Percentiles rank a stretch among this genome's conserved stretches.
Conservation (phyloP, 2,113 vertebrate species). For the Girardinichthys multiradiatus region DNA sequence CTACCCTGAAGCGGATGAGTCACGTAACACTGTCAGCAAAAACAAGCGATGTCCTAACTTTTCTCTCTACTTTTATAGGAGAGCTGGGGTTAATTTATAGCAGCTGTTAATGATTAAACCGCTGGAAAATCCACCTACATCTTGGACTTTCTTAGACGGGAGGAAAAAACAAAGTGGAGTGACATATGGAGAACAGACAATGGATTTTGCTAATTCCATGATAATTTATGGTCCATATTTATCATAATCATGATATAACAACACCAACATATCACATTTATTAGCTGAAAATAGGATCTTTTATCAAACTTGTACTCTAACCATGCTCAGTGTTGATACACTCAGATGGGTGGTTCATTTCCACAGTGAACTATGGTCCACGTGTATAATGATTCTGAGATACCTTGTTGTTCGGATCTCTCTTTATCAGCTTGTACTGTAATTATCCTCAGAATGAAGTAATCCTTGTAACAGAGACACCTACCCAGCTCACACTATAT, state of each 20-base stretch:
- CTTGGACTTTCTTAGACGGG: conserved; percentile 11
- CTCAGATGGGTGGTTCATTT: not conserved
- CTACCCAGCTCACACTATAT: not conserved
- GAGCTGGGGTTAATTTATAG: conserved; percentile 44
- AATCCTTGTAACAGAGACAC: not conserved
- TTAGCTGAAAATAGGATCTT: not conserved
- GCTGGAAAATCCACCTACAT: conserved; percentile 36
- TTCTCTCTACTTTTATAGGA: conserved; percentile 36
- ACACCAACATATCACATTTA: conserved; percentile 2
- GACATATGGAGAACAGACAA: not conserved
- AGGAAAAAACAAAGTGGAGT: not conserved
- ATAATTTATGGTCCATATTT: conserved; percentile 5
- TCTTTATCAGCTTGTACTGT: not conserved
- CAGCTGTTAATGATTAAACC: conserved; percentile 51
- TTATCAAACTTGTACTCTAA: accelerated
- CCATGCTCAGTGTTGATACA: not conserved
- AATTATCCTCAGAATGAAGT: not conserved
- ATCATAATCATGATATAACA: conserved; percentile 26
- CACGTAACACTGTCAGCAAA: not conserved
- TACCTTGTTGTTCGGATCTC: not conserved
- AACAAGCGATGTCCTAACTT: not conserved
- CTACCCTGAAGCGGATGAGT: not conserved
- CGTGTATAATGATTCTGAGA: not conserved
- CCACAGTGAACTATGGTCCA: not conserved
- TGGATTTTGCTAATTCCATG: not conserved